Evolutionary conservation across 2,113 vertebrate genomes (phyloP).

Genomic region (Gallinago paraguaiae): DNA sequence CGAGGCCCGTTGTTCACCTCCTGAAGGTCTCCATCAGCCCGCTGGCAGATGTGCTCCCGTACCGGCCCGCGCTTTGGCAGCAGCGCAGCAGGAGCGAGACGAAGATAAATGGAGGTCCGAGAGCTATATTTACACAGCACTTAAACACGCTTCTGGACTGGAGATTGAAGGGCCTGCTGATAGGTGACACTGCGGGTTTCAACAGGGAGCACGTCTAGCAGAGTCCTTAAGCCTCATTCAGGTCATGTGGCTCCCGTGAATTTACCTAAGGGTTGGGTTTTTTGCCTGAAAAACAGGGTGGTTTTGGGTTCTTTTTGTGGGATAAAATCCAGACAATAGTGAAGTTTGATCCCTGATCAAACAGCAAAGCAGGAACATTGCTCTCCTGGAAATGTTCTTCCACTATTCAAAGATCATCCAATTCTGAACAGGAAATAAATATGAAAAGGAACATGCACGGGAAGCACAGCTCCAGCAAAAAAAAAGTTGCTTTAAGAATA

Average conservation of each 20-base stretch:
- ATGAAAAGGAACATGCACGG: not conserved
- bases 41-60: not conserved
- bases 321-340: not conserved
- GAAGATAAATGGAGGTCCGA: not conserved
- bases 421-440: not conserved
- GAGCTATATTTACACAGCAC: conserved; percentile 40
- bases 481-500: not conserved
- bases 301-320: not conserved
- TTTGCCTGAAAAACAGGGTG: not conserved
- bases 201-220: not conserved
- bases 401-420: not conserved
- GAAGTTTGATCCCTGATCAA: not conserved
- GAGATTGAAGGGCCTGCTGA: not conserved
- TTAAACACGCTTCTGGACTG: not conserved
- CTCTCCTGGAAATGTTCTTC: not conserved
- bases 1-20: not conserved
- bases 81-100: not conserved
- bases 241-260: not conserved
- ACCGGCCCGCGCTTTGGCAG: not conserved
- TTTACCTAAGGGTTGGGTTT: not conserved
- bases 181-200: conserved; percentile 6
- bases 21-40: not conserved
- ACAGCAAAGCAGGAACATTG: not conserved
- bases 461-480: not conserved
- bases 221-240: not conserved